A percentile compares a stretch with the other conserved stretches of the same genome.
phyloP scores from a whole-genome alignment of 2,888 invertebrate genomes.

The Eubasilissa splendida region DNA sequence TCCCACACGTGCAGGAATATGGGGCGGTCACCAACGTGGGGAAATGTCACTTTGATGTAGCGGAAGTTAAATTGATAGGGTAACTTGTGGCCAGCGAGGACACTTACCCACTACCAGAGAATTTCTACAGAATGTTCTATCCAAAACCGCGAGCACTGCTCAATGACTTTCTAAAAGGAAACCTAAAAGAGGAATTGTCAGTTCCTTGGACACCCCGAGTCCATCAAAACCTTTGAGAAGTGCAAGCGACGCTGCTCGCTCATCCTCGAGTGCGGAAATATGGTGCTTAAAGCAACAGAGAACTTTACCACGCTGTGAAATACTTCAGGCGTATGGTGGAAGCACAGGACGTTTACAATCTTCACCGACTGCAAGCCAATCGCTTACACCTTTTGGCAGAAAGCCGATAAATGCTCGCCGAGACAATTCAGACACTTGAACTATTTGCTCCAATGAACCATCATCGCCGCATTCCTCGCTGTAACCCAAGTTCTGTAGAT shows the following conservation, averaged over 20 bases:
- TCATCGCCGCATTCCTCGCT: no score
- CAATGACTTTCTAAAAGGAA: no score
- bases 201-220: no score
- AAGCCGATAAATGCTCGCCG: conserved; percentile 59
- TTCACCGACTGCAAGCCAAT: conserved; percentile 63
- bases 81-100: background rate
- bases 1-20: no score
- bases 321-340: conserved; percentile 64
- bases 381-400: conserved; percentile 61
- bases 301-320: conserved; percentile 63
- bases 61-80: conserved; percentile 3
- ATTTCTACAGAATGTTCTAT: background rate
- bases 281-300: conserved; percentile 53
- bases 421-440: no score
- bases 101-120: background rate
- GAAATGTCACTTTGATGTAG: background rate
- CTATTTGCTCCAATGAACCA: no score
- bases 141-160: background rate
- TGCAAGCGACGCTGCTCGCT: no score
- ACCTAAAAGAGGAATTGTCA: no score
- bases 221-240: no score
- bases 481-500: no score
- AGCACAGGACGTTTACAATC: conserved; percentile 61
- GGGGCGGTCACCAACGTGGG: no score
- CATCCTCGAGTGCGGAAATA: background rate